Evolutionary conservation across 2,113 vertebrate species (phyloP).

Genomic region (Columba livia): DNA sequence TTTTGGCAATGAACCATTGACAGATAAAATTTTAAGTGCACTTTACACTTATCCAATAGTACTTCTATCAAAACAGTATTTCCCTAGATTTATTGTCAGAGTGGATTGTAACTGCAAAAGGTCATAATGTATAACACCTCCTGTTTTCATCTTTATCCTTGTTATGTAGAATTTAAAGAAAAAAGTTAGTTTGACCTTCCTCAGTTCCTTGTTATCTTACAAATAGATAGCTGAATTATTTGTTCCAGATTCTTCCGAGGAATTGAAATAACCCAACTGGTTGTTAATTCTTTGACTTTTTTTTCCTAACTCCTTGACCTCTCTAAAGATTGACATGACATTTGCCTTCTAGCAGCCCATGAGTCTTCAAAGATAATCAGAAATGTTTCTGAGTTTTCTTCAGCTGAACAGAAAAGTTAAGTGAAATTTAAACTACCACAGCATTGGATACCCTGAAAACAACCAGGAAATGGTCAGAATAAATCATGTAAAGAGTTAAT

Average conservation of each 20-base stretch:
- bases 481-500: neutral
- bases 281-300: neutral
- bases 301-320: neutral
- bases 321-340: neutral
- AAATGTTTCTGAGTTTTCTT: neutral
- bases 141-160: neutral
- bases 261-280: neutral
- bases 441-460: neutral
- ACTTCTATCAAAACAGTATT: neutral
- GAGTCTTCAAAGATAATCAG: neutral
- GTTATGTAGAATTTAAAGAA: neutral
- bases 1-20: neutral
- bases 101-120: neutral
- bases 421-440: neutral
- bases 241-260: neutral
- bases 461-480: neutral
- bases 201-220: neutral
- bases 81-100: neutral
- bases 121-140: neutral
- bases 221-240: neutral
- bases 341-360: neutral
- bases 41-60: neutral
- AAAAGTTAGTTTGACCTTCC: neutral
- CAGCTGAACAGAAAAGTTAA: neutral
- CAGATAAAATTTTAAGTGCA: neutral